Evolutionary conservation across 2,797 vertebrate genomes (phyloP).

Genomic region (Kryptopterus vitreolus): DNA sequence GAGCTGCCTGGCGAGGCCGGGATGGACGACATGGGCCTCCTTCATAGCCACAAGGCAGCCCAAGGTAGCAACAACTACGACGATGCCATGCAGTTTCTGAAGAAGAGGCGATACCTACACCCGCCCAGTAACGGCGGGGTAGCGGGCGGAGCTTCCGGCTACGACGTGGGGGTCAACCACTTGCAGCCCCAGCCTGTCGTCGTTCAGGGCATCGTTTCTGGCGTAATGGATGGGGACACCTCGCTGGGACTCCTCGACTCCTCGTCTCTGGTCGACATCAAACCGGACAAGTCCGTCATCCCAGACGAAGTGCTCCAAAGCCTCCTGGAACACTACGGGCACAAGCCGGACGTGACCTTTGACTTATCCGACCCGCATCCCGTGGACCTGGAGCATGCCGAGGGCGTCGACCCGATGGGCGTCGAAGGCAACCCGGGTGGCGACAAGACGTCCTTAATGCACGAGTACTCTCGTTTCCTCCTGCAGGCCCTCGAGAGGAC

Average conservation of each 20-base stretch:
- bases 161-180: conserved; percentile 82
- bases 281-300: conserved; percentile 93
- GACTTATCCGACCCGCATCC: conserved; percentile 74
- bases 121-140: conserved; percentile 75
- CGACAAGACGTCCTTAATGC: conserved; percentile 89
- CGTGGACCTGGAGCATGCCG: conserved; percentile 78
- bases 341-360: conserved; percentile 78
- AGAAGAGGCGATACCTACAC: conserved; percentile 96
- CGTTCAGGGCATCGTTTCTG: conserved; percentile 85
- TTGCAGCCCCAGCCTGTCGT: conserved; percentile 86
- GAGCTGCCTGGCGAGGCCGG: conserved; percentile 71
- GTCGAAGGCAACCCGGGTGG: conserved; percentile 76
- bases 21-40: conserved; percentile 82
- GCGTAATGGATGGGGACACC: conserved; percentile 84
- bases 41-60: conserved; percentile 83
- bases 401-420: conserved; percentile 74
- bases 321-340: conserved; percentile 93
- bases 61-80: conserved; percentile 79
- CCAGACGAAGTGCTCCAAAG: conserved; percentile 97
- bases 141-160: conserved; percentile 62
- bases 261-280: conserved; percentile 80
- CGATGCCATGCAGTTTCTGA: conserved; percentile 98
- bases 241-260: conserved; percentile 83
- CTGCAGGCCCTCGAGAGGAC: conserved; percentile 97
- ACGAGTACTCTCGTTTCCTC: conserved; percentile 98